Percentiles rank a stretch among this genome's conserved stretches.
phyloP scores from a whole-genome alignment of 2,888 invertebrate genomes.

The Caenorhabditis panamensis region DNA sequence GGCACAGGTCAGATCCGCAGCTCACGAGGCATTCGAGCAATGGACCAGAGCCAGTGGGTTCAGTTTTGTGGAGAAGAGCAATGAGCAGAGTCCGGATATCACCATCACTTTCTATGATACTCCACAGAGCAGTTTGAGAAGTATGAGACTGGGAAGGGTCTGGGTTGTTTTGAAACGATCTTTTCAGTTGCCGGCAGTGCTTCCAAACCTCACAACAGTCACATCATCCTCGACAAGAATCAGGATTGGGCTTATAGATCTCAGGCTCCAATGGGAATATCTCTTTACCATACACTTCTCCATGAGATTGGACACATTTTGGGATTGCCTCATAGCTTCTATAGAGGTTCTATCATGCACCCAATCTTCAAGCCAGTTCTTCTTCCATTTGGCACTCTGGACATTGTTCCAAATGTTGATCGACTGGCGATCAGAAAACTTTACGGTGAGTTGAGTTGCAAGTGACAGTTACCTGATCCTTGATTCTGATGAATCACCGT shows the following conservation, averaged over 20 bases:
- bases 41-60: conserved; percentile 62
- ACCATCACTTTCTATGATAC: conserved; percentile 69
- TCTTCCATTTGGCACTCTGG: conserved; percentile 61
- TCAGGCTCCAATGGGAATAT: conserved; percentile 60
- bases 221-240: conserved; percentile 64
- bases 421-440: conserved; percentile 68
- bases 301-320: conserved; percentile 78
- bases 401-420: conserved; percentile 66
- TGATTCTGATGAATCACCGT: conserved; percentile 10
- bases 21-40: conserved; percentile 66
- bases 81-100: conserved; percentile 65
- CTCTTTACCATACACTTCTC: conserved; percentile 67
- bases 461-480: too few species aligned
- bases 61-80: conserved; percentile 55
- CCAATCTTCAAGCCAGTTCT: conserved; percentile 73
- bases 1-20: conserved; percentile 58
- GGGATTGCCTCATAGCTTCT: conserved; percentile 74
- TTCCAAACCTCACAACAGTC: conserved; percentile 60
- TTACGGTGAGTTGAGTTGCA: conserved; percentile 69
- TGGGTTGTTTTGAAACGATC: neutral
- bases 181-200: conserved; percentile 63
- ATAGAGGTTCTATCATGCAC: conserved; percentile 75
- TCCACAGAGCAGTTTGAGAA: conserved; percentile 63
- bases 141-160: conserved; percentile 19
- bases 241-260: conserved; percentile 63